phyloP scores from a whole-genome alignment of 2,113 vertebrate genomes.

The Narcine bancroftii region DNA sequence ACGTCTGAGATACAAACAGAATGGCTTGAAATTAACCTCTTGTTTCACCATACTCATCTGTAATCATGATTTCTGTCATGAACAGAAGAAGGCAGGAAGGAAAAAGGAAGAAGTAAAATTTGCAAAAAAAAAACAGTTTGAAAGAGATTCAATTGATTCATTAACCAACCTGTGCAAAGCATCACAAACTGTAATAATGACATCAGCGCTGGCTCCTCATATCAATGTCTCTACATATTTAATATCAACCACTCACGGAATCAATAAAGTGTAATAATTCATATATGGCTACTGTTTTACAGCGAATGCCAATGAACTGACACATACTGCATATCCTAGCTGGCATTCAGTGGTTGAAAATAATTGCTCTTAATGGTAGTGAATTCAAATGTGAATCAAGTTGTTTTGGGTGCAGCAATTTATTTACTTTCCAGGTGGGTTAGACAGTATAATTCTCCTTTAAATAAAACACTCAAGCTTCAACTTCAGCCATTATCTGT shows the following conservation, averaged over 20 bases:
- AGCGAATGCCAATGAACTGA: neutral
- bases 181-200: neutral
- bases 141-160: neutral
- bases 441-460: neutral
- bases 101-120: slow-evolving; percentile 52
- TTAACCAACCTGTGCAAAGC: neutral
- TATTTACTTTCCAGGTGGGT: neutral
- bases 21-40: slow-evolving; percentile 61
- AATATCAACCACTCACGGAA: neutral
- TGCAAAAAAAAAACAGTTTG: slow-evolving; percentile 32
- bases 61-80: slow-evolving; percentile 73
- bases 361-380: neutral
- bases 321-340: neutral
- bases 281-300: slow-evolving; percentile 20
- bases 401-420: neutral
- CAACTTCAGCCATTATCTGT: neutral
- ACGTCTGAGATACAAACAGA: slow-evolving; percentile 50
- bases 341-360: neutral
- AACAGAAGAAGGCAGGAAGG: slow-evolving; percentile 56
- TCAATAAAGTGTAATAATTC: slow-evolving; percentile 6
- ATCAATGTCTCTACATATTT: neutral
- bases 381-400: neutral
- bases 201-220: slow-evolving; percentile 14
- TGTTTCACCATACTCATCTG: slow-evolving; percentile 69
- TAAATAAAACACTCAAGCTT: neutral